These are phyloP conservation scores for Myotis brandtii DNA, from an alignment of 2,113 vertebrate species.

Conservation along the genomic window DNA sequence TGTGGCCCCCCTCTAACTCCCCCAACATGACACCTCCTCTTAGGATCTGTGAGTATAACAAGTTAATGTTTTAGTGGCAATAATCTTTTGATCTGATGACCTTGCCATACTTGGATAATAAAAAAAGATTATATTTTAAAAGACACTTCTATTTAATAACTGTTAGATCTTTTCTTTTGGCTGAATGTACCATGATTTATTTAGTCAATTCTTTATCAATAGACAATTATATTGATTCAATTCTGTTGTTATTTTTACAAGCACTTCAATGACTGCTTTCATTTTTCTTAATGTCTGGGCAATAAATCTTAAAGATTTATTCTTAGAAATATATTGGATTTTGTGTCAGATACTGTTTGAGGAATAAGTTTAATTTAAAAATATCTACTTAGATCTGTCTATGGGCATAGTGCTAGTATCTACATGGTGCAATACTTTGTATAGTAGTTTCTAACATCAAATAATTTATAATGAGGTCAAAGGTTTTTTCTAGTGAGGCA, in stretches of 20 bases:
- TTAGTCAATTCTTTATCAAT: background rate
- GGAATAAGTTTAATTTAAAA: background rate
- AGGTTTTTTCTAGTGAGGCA: background rate
- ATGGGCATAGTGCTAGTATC: background rate
- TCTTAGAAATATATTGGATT: background rate
- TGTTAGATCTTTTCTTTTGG: background rate
- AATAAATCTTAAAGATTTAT: slow-evolving; percentile 12
- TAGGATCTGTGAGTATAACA: background rate
- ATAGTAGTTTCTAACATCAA: background rate
- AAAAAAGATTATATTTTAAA: background rate
- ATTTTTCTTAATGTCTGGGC: background rate
- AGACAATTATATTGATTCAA: slow-evolving; percentile 8
- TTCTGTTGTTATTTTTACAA: slow-evolving; percentile 19
- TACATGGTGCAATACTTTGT: background rate
- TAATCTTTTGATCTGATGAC: background rate
- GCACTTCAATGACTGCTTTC: background rate
- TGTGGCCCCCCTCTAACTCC: too few relatives aligned
- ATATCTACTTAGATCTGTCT: background rate
- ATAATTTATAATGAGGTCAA: background rate
- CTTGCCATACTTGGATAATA: background rate
- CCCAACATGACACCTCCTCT: accelerated
- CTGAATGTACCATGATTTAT: background rate
- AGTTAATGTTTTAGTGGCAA: background rate
- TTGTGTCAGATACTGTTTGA: background rate
- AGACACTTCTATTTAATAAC: background rate